These are phyloP conservation scores for Montipora capricornis DNA, from an alignment of 64 coral and sea anemone species.

Conservation along the genomic window DNA sequence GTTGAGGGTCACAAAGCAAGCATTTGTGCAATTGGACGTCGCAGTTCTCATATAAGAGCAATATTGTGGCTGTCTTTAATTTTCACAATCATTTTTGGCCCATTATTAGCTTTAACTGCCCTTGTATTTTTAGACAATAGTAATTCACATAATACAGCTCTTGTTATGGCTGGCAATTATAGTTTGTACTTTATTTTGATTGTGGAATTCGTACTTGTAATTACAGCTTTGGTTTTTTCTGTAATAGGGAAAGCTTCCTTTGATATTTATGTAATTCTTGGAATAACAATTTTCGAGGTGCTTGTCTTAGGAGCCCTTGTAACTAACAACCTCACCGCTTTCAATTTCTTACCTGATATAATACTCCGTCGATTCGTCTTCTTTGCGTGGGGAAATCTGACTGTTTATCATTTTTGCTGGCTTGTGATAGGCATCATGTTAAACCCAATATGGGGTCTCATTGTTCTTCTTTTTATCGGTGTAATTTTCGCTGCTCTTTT, in stretches of 20 bases:
- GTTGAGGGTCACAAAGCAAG: background rate
- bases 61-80: background rate
- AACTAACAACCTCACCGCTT: background rate
- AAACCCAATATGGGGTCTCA: slow-evolving; percentile 30
- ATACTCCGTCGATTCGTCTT: background rate
- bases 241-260: background rate
- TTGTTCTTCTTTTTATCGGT: slow-evolving; percentile 8
- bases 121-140: background rate
- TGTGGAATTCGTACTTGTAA: background rate
- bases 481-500: background rate
- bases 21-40: background rate
- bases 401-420: slow-evolving; percentile 23
- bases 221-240: background rate
- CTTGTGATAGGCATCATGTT: slow-evolving; percentile 13
- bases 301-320: background rate
- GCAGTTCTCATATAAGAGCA: background rate
- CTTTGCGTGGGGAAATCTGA: slow-evolving; percentile 20
- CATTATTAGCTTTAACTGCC: background rate
- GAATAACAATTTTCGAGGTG: background rate
- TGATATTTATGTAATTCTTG: background rate
- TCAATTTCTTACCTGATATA: background rate
- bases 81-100: background rate
- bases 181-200: background rate
- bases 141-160: background rate
- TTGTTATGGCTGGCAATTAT: background rate